Base-by-base conservation (phyloP, 2,797 vertebrate genomes). In the Argentina silus region DNA sequence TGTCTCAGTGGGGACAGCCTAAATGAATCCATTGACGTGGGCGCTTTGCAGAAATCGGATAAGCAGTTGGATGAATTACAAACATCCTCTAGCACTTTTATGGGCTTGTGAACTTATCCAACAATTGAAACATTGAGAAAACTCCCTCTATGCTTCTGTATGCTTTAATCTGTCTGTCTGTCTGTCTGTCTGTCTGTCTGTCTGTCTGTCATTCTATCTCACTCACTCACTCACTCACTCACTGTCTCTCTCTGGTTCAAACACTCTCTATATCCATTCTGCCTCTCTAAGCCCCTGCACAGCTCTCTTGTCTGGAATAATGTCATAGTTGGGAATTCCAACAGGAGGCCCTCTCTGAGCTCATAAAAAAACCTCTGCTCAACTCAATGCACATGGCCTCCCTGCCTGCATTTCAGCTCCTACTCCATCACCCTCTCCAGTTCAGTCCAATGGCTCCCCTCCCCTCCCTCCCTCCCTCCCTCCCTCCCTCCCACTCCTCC, bases 281-380 rank as follows among this genome's bases (percentile, higher is more conserved):
- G 36, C 15, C 21, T 7, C 12, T 36, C 47, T 55, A 67, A 82
- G 76, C 68, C 75, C 72, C 81, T 81, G 71, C 63, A n/a, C 19
- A 43, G 69, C 36, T 43, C 75, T 82, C 67, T 9, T 71, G 82
- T 86, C 78, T 73, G 81, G 75, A 75, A 89, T 93, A 90, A 93
- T 91, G 92, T 93, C 91, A 93, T 88, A 57, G 62, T 47, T 78
- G 87, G 87, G 88, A 92, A 91, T 92, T 93, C 89, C 91, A 88
- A 85, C 87, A 86, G 77, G 90, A 90, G 89, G 89, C 90, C 56
- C 87, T 90, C 87, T 76, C 79, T 11, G 51, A 51, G 76, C 87
- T 91, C 89, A 86, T 90, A 90, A 90, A 76, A 92, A 88, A 27
- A 67, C 65, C 64, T 86, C 48, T 3, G 19, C 62, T 64, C 87